Evolutionary conservation across 2,113 vertebrate species (phyloP), one percentile per base, ranked within the genome.

Genomic region (Pampusana beccarii): DNA sequence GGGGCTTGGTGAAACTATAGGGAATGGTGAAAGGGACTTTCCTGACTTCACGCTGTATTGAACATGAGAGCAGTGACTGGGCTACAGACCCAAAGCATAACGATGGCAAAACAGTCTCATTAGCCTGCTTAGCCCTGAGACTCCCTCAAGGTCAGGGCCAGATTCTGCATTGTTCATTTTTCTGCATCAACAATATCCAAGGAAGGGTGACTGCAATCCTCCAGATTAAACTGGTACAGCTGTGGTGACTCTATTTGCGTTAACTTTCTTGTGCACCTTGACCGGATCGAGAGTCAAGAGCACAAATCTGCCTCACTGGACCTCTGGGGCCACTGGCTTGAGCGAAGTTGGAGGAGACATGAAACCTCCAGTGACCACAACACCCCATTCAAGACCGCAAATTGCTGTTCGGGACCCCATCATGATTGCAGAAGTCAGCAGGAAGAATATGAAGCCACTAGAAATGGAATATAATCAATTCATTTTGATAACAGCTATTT

Each of bases 401-500:
- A 92, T 9, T 74, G 51, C 51, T 23, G 33, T 31, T 88, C 67
- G 44, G 48, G 86, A 88, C 62, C 88, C 40, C 34, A 2, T 38
- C 51, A 2, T 25, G 38, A 80, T 64, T 93, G 79, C 80, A 91
- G 56, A 78, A 80, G 88, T 78, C 88, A 77, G 38, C 0, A 1
- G 40, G 60, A 90, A 78, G 87, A 92, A 50, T 42, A 38, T 80
- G 56, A 16, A 90, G 42, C 69, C 69, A 80, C 88, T 50, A 51
- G 75, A 88, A 96, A 90, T 48, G 51, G 64, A 90, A 70, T 21
- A 64, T 25, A 66, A 93, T 92, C 64, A 83, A 86, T 93, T 51
- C 33, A n/a, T 92, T 88, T 58, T 88, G 33, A 88, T 94, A 95
- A 91, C 57, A 69, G 70, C 58, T 77, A 89, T 92, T 93, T 75